Conservation (phyloP, 1,140 invertebrate species). For the Sitophilus oryzae region DNA sequence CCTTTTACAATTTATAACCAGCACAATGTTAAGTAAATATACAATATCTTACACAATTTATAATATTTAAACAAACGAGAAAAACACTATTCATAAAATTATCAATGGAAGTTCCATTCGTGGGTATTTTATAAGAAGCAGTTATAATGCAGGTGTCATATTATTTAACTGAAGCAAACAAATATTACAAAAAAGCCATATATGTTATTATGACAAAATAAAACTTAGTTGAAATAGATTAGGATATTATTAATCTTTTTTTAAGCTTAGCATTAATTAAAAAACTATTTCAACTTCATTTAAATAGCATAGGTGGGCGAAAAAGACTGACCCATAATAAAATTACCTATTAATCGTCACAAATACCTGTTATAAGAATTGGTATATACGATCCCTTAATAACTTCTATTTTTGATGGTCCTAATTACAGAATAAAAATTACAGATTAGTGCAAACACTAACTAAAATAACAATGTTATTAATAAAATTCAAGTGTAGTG, state of each 20-base stretch:
- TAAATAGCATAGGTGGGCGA: neutral
- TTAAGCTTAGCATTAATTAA: neutral
- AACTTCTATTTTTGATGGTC: slow-evolving; percentile 3
- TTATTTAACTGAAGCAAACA: neutral
- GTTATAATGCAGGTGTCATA: neutral
- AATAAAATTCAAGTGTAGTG: too few relatives aligned
- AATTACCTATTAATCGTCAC: neutral
- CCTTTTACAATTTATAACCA: too few relatives aligned
- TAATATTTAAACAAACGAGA: too few relatives aligned
- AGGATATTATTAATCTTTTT: neutral
- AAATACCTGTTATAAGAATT: slow-evolving; percentile 6
- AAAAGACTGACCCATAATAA: neutral
- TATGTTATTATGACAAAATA: neutral
- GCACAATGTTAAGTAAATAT: too few relatives aligned
- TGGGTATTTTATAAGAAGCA: neutral
- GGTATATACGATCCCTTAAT: slow-evolving; percentile 2
- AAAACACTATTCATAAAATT: too few relatives aligned
- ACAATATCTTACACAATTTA: too few relatives aligned
- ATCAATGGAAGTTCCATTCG: too few relatives aligned
- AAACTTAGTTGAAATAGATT: neutral
- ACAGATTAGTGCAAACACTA: neutral
- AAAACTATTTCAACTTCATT: neutral
- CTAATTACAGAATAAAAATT: slow-evolving; percentile 1
- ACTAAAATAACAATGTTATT: too few relatives aligned
- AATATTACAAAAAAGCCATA: neutral